Conservation (phyloP, 2,888 invertebrate genomes). For the Drosophila kokeensis region DNA sequence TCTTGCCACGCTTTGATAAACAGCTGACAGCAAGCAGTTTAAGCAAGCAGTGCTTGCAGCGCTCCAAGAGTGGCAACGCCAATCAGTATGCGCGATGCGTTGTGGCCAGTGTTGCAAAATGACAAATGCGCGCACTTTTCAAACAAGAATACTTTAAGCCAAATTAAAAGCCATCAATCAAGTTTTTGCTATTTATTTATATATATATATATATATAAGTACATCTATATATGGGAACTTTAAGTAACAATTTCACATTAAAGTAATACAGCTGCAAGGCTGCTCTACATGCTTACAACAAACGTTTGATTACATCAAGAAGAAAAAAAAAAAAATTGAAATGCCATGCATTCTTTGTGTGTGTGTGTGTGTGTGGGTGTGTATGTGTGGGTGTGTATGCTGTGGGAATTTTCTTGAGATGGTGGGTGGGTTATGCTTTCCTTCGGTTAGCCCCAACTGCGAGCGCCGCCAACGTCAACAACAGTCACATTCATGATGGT, state of each 20-base stretch:
- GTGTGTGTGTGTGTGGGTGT: conserved; percentile 23
- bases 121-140: conserved; percentile 15
- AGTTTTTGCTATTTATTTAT: conserved; percentile 16
- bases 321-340: conserved; percentile 44
- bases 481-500: conserved; percentile 62
- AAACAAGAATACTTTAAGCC: background rate
- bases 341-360: conserved; percentile 23
- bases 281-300: conserved; percentile 48
- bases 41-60: background rate
- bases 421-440: conserved; percentile 52
- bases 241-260: conserved; percentile 55
- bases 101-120: background rate
- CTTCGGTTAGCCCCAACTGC: conserved; percentile 72
- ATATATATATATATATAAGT: conserved; percentile 21
- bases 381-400: conserved; percentile 25
- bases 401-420: conserved; percentile 15
- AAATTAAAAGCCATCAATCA: background rate
- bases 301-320: conserved; percentile 50
- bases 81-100: background rate
- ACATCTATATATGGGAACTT: conserved; percentile 42
- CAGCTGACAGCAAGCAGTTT: conserved; percentile 43
- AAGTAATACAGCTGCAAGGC: conserved; percentile 40
- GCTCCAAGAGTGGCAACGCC: conserved; percentile 8
- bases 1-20: conserved; percentile 10
- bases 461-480: conserved; percentile 73